A percentile compares a stretch with the other conserved stretches of the same genome.
These are phyloP conservation scores for Caradrina clavipalpis DNA, from an alignment of 2,888 invertebrate genomes.

Conservation along the genomic window DNA sequence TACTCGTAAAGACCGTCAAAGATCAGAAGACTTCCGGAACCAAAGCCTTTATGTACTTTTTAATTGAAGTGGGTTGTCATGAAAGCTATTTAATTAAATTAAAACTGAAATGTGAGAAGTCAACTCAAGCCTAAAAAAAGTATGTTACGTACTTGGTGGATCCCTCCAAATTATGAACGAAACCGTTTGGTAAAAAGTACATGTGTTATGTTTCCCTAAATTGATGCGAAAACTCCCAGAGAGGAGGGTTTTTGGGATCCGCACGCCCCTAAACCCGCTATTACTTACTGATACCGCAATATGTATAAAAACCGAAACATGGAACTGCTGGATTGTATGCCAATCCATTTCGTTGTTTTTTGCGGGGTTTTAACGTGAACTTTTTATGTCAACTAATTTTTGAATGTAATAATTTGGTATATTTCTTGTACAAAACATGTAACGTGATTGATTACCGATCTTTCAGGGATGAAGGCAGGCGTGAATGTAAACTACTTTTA, in stretches of 20 bases:
- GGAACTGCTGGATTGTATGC: constrained; percentile 39
- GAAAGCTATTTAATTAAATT: not conserved
- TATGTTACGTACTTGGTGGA: constrained; percentile 14
- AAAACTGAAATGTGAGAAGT: not conserved
- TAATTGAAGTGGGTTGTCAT: not conserved
- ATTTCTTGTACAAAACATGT: not conserved
- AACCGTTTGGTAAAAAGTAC: constrained; percentile 45
- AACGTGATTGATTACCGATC: no score
- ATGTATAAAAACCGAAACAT: constrained; percentile 55
- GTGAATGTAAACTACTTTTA: no score
- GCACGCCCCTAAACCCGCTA: constrained; percentile 38
- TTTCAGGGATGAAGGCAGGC: no score
- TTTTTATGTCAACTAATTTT: constrained; percentile 31
- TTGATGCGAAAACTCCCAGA: constrained; percentile 47
- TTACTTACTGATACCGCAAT: constrained; percentile 52
- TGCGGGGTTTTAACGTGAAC: constrained; percentile 8
- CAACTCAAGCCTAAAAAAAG: constrained; percentile 1
- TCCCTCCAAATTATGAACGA: constrained; percentile 50
- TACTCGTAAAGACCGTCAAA: no score
- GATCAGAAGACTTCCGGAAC: no score
- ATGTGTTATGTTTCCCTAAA: constrained; percentile 51
- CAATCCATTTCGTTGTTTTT: constrained; percentile 35
- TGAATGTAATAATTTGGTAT: not conserved
- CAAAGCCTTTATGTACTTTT: no score
- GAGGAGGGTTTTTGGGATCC: constrained; percentile 43